phyloP scores from a whole-genome alignment of 2,113 vertebrate species.

The Macheiramphus alcinus region DNA sequence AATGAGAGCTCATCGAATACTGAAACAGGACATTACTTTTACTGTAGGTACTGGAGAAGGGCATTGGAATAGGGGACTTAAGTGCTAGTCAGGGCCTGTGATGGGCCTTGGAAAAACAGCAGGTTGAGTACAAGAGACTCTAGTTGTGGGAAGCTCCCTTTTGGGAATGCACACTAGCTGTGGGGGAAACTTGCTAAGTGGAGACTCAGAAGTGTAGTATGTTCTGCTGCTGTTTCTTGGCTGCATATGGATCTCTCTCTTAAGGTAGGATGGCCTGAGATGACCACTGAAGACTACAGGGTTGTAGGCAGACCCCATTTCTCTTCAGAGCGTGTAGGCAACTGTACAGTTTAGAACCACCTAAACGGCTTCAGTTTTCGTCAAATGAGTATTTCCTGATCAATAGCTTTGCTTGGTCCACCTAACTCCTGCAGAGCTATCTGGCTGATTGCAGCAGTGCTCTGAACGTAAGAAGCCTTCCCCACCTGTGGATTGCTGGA shows the following conservation, averaged over 20 bases:
- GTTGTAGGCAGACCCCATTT: not conserved
- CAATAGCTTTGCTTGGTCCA: rapidly evolving
- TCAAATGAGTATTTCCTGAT: rapidly evolving
- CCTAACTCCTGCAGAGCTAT: not conserved
- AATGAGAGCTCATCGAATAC: not conserved
- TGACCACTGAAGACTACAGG: not conserved
- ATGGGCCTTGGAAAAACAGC: not conserved
- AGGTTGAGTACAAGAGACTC: rapidly evolving
- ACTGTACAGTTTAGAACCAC: too few species aligned
- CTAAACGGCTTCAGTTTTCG: not conserved
- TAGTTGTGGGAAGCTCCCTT: not conserved
- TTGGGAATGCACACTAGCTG: too few species aligned
- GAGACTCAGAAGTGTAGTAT: rapidly evolving
- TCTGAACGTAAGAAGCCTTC: rapidly evolving
- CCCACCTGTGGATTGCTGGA: rapidly evolving
- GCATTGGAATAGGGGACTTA: not conserved
- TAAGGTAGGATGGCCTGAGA: not conserved
- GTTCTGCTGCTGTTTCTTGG: not conserved
- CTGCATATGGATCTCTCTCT: rapidly evolving
- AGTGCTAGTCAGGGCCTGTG: not conserved
- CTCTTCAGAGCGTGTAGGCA: rapidly evolving
- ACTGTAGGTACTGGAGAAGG: not conserved
- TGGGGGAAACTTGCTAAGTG: not conserved
- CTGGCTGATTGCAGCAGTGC: not conserved
- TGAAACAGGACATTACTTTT: not conserved